Base-by-base conservation (phyloP, 2,797 vertebrate genomes). In the Myotis findleyi region DNA sequence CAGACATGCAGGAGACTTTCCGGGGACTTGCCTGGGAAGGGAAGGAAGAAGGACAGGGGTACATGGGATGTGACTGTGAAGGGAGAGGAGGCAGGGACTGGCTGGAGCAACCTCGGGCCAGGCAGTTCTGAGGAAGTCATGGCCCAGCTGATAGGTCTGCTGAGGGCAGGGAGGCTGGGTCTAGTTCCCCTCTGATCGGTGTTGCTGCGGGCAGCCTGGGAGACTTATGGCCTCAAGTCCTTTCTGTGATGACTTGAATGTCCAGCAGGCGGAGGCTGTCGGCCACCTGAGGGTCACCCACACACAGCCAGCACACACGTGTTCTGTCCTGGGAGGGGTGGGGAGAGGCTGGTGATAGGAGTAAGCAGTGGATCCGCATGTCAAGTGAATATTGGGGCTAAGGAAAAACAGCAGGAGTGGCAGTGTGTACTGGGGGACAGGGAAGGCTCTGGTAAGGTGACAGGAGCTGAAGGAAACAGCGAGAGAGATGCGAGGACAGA, bases 1-100 rank as follows among this genome's bases (percentile, higher is more conserved):
- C 16, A 47, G 69, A 41, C 7, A 0, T 41, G 59, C 20, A 2
- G 30, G 41, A 68, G 44, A 2, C 44, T 18, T 11, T 2, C 0
- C 1, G 2, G 1, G 68, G 23, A 20, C 8, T 13, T n/a, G n/a
- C 57, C 59, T 59, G 51, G 38, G 38, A 27, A 66, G 69, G 38
- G 14, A 11, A 49, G 66, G 23, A 53, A n/a, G 36, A n/a, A n/a
- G 59, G 7, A 7, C 30, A 18, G 69, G 33, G 8, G 36, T 20
- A 7, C 6, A 6, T 14, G 13, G 23, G 38, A 12, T 20, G 53
- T 5, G 16, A 25, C 30, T 14, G 25, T 16, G 73, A 9, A 36
- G 13, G 47, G 23, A 20, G 18, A 14, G 47, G 44, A 38, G 33
- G 57, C 36, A 49, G 38, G 36, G 3, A 0, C 71, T 9, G 14